These are phyloP conservation scores for Drosophila prosaltans DNA, from an alignment of 1,140 invertebrate species.

Conservation along the genomic window DNA sequence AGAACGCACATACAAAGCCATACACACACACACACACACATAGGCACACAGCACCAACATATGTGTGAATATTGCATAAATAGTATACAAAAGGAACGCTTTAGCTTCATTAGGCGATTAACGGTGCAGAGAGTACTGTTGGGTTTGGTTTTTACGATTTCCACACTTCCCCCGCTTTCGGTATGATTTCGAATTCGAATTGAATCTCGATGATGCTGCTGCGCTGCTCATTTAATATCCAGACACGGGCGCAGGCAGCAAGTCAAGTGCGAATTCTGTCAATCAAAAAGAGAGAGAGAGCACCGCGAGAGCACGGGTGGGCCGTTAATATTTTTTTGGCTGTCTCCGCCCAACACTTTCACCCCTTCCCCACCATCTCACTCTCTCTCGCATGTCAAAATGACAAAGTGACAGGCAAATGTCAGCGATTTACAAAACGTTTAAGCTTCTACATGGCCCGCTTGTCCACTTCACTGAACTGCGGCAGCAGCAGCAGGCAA, in stretches of 20 bases:
- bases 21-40: conserved; percentile 1
- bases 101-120: conserved; percentile 79
- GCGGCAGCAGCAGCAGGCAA: neutral
- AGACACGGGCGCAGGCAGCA: conserved; percentile 59
- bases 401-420: conserved; percentile 77
- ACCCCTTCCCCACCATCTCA: conserved; percentile 9
- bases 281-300: conserved; percentile 45
- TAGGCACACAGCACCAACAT: neutral
- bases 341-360: conserved; percentile 31
- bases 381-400: neutral
- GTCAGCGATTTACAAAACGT: conserved; percentile 74
- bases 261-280: conserved; percentile 77
- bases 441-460: conserved; percentile 61
- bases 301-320: conserved; percentile 16
- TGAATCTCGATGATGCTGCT: conserved; percentile 31
- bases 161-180: conserved; percentile 5
- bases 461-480: conserved; percentile 76
- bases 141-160: neutral
- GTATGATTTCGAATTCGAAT: conserved; percentile 16
- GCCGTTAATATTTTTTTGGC: conserved; percentile 51
- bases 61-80: neutral
- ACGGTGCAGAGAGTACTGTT: conserved; percentile 22
- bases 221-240: conserved; percentile 59
- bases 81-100: conserved; percentile 55
- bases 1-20: conserved; percentile 3